Base-by-base conservation (phyloP, 1,140 invertebrate species). In the Drosophila orena region DNA sequence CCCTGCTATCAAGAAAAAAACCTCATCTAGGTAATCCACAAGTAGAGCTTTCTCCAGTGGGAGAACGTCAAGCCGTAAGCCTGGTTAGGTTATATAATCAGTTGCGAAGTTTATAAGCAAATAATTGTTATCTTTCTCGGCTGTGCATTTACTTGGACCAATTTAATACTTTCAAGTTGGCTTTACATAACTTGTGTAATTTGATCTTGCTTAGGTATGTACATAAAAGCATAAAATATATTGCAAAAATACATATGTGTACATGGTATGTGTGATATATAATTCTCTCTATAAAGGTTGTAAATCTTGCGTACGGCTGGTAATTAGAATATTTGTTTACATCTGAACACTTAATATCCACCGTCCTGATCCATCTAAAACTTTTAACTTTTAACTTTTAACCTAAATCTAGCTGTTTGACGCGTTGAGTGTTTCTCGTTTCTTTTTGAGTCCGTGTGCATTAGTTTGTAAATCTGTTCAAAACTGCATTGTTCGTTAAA, bases 181-280 rank as follows among this genome's bases (percentile, higher is more conserved):
- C 68, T 86, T 54, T 57, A 74, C 44, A 65, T 70, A 79, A 62
- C 70, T 60, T 64, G 57, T 46, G 72, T 72, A 77, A 69, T 81
- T 85, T 77, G 77, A 80, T 72, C 49, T 62, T 62, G 68, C 71
- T 58, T 66, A 56, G 58, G 46, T 73, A 44, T 70, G 65, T 81
- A 79, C 83, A 85, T 81, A 88, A 88, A 78, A 79, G 47, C 54
- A 66, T 76, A 73, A 70, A 75, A 88, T 85, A 86, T 86, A 86
- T 86, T 86, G 81, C 83, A 86, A 86, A 86, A 86, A 86, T 88
- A 81, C 60, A 78, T 53, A 79, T 81, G 68, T 75, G 58, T 76
- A 68, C 59, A 81, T 78, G 69, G 72, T 74, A 72, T 76, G 70
- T 76, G 61, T 85, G 50, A 55, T 72, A 78, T 76, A 79, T 75